Evolutionary conservation across 2,888 invertebrate species (phyloP).

Genomic region (Coenonympha arcania): DNA sequence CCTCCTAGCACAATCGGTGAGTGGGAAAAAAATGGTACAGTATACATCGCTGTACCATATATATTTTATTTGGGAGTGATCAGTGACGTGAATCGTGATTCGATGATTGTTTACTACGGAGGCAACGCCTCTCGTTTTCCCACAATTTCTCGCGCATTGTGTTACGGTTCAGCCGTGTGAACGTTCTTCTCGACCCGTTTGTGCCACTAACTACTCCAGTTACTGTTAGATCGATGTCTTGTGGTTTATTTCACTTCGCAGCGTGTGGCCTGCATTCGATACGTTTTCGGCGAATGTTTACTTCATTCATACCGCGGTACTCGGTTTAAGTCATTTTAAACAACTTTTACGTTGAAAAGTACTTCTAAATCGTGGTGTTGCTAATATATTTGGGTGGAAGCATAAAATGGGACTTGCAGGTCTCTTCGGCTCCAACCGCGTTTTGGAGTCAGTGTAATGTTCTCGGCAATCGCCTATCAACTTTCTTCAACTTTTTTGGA

Average conservation of each 20-base stretch:
- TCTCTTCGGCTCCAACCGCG: constrained; percentile 39
- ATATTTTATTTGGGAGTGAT: constrained; percentile 59
- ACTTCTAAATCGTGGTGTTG: constrained; percentile 4
- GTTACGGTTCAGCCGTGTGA: constrained; percentile 61
- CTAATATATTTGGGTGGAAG: constrained; percentile 23
- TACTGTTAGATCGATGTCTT: constrained; percentile 39
- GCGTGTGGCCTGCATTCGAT: constrained; percentile 45
- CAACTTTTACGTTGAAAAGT: neutral
- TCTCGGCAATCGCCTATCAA: constrained; percentile 61
- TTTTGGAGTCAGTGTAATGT: constrained; percentile 52
- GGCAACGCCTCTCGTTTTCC: constrained; percentile 73
- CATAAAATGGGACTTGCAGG: constrained; percentile 41
- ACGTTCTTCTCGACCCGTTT: constrained; percentile 47
- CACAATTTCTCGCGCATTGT: constrained; percentile 71
- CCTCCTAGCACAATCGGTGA: constrained; percentile 23
- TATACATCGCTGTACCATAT: constrained; percentile 34
- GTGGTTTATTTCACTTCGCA: constrained; percentile 26
- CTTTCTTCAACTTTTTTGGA: constrained; percentile 62
- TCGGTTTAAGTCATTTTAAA: neutral
- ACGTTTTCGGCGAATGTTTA: constrained; percentile 43
- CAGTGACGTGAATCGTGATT: too few relatives aligned
- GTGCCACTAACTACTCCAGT: constrained; percentile 19
- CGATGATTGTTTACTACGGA: constrained; percentile 67
- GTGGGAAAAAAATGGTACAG: constrained; percentile 10
- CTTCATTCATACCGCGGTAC: constrained; percentile 12